Evolutionary conservation across 1,140 invertebrate species (phyloP), one percentile per base, ranked within the genome.

Genomic region (Drosophila lowei): DNA sequence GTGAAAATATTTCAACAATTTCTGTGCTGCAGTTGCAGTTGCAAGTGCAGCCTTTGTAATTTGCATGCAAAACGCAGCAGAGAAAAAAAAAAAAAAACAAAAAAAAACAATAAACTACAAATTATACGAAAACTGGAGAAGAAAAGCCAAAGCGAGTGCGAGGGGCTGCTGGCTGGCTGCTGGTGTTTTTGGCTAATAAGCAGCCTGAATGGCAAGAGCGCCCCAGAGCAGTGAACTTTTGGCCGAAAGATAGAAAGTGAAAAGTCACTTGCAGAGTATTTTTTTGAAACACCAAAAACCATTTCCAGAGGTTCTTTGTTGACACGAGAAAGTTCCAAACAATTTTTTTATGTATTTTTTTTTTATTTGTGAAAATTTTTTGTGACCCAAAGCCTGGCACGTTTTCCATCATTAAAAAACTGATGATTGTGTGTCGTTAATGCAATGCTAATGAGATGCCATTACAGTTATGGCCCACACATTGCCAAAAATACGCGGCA

Each of bases 321-420:
- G 34, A 56, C 23, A 67, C 49, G 48, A 23, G 34, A 55, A 84
- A 80, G 77, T 75, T 52, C 34, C 25, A 9, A 15, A 38, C n/a
- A 9, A 38, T 18, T 44, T 53, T 16, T 63, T 42, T 15, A 28
- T 72, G n/a, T n/a, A n/a, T 50, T 23, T 15, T 4, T 47, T 43
- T 50, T 18, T 21, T 4, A 43, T 43, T 56, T 68, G 44, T 38
- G 55, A 23, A 46, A 60, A 62, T 48, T 43, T 46, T 46, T 59
- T 65, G 75, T 63, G 79, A 74, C 54, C 60, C 16, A 60, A 54
- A 59, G 67, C 55, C 34, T 72, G 79, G 59, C 79, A 84, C 72
- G 80, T 79, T 85, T 84, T 84, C 66, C 79, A 84, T 79, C 71
- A 83, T 85, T 81, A 63, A 86, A 18, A 81, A 88, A 74, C 81